Evolutionary conservation across 1,140 invertebrate species (phyloP).

Genomic region (Drosophila varians): DNA sequence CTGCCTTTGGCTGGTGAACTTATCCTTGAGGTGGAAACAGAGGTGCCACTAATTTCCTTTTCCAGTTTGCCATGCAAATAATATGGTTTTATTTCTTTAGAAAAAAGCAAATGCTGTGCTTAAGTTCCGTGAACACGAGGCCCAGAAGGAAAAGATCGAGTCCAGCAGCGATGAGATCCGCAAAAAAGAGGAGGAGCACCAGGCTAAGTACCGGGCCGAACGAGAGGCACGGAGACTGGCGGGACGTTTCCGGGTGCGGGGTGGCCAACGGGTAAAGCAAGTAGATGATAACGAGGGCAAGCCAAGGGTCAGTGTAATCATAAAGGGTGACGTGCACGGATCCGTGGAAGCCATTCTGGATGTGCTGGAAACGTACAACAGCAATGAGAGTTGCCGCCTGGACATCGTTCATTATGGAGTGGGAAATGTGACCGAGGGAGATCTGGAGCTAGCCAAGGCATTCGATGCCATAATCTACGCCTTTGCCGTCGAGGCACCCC

Average conservation of each 20-base stretch:
- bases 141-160: conserved; percentile 86
- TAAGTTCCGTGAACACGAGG: conserved; percentile 86
- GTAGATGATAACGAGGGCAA: conserved; percentile 75
- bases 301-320: conserved; percentile 85
- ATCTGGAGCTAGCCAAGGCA: conserved; percentile 93
- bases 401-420: conserved; percentile 96
- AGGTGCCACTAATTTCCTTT: conserved; percentile 83
- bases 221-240: conserved; percentile 87
- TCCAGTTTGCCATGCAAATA: background rate
- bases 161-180: conserved; percentile 87
- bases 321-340: conserved; percentile 93
- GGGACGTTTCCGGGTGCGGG: conserved; percentile 84
- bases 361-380: conserved; percentile 94
- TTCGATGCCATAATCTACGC: conserved; percentile 94
- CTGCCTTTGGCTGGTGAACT: conserved; percentile 94
- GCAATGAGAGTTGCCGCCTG: conserved; percentile 89
- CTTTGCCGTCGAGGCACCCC: conserved; percentile 90
- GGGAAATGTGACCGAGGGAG: conserved; percentile 91
- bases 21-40: conserved; percentile 92
- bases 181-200: conserved; percentile 88
- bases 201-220: conserved; percentile 87
- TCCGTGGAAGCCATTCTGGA: conserved; percentile 97
- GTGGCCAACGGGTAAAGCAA: conserved; percentile 85
- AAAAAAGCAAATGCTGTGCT: conserved; percentile 90
- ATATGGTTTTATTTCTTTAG: conserved; percentile 72